These are phyloP conservation scores for Alethe diademata DNA, from an alignment of 2,113 vertebrate genomes.

Conservation along the genomic window DNA sequence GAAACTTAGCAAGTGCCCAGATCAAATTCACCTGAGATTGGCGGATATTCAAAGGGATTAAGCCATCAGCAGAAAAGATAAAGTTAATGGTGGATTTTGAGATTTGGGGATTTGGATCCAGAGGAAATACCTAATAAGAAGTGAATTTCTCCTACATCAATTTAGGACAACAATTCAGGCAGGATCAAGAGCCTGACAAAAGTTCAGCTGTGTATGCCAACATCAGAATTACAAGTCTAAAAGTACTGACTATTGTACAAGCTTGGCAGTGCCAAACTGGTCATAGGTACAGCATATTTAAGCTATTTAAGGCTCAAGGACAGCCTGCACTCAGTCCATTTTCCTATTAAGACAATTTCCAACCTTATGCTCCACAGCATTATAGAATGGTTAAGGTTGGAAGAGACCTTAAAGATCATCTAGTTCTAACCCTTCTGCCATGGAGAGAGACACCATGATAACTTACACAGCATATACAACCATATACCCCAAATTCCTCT, in stretches of 20 bases:
- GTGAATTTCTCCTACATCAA: not conserved
- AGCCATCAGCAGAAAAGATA: not conserved
- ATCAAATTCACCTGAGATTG: not conserved
- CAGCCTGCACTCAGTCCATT: not conserved
- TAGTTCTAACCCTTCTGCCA: not conserved
- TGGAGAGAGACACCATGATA: not conserved
- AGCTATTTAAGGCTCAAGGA: not conserved
- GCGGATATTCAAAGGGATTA: not conserved
- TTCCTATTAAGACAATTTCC: not conserved
- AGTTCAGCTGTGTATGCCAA: not conserved
- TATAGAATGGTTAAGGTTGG: not conserved
- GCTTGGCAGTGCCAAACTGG: not conserved
- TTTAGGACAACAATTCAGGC: not conserved
- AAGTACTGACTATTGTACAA: not conserved
- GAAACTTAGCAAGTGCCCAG: not conserved
- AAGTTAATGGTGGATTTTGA: not conserved
- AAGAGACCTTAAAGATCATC: not conserved
- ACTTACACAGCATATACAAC: not conserved
- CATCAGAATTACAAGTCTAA: not conserved
- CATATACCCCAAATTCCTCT: not conserved
- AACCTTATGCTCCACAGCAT: not conserved
- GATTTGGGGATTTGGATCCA: not conserved
- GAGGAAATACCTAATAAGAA: not conserved
- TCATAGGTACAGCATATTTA: not conserved
- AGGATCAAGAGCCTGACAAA: not conserved